Base-by-base conservation (phyloP, 2,888 invertebrate genomes). In the Isoperla grammatica region DNA sequence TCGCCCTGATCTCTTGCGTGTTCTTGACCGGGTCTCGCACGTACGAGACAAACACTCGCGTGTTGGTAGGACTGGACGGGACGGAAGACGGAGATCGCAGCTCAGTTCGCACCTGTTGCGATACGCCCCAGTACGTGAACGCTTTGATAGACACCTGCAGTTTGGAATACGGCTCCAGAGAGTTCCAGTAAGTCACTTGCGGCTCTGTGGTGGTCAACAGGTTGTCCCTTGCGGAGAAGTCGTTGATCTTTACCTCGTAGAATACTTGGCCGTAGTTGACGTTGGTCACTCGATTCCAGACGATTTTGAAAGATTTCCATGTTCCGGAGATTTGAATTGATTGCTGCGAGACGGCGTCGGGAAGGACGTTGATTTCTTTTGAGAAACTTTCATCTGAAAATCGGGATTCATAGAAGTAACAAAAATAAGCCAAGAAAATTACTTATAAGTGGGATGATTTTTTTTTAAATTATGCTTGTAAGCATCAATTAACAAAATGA, bases 121-220 rank as follows among this genome's bases (percentile, higher is more conserved):
- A 86, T 2, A 85, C 82, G 13, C 88, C 89, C 94, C 95, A 95
- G 68, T 86, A 86, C 0, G 93, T 91, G 71, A 86, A 87, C 1
- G 93, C 87, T 37, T 88, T 83, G 3, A 95, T 81, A 1, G 86
- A 83, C 17, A 92, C 83, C 59, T 84, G 83, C 58, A 93, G 72
- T 13, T 78, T 75, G 8, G 87, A 85, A 72, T 88, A 90, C 0
- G 94, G 90, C 2, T 80, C 72, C 53, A 64, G 64, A 48, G 9
- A 63, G 40, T 59, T 42, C 56, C 56, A 50, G 50, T 59, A 59
- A 12, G 40, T 60, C 37, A 64, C 20, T 48, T 45, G 45, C 11
- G 58, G 46, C 29, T 58, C 61, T 11, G 13, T 23, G 15, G 61
- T 61, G 11, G 58, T 42, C 22, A 53, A 49, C 42, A 53, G 49